Evolutionary conservation across 1,140 invertebrate genomes (phyloP).

Genomic region (Ooceraea biroi): DNA sequence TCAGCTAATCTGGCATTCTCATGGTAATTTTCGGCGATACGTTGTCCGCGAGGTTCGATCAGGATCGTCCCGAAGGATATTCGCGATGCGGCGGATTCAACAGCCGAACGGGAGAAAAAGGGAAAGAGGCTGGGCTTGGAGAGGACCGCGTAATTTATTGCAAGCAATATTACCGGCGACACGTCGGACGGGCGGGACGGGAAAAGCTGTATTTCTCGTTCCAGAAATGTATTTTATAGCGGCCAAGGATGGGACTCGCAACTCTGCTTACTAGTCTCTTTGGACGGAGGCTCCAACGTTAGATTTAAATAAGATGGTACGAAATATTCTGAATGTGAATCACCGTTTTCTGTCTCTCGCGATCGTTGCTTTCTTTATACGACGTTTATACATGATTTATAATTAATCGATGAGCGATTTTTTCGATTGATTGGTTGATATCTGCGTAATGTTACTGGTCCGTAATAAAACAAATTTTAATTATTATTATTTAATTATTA

Average conservation of each 20-base stretch:
- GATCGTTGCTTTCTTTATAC: constrained; percentile 23
- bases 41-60: constrained; percentile 31
- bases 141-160: constrained; percentile 70
- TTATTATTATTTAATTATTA: no score
- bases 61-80: constrained; percentile 52
- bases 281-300: not conserved
- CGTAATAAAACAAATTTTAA: constrained; percentile 3
- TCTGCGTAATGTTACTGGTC: not conserved
- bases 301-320: constrained; percentile 64
- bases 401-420: not conserved
- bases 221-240: constrained; percentile 61
- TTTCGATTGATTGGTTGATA: not conserved
- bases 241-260: constrained; percentile 20
- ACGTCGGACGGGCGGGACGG: constrained; percentile 19
- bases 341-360: not conserved
- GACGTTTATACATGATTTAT: not conserved
- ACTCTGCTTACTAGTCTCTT: constrained; percentile 28
- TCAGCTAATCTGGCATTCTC: constrained; percentile 49
- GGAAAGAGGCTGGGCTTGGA: not conserved
- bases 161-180: constrained; percentile 69
- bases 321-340: not conserved
- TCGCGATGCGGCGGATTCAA: constrained; percentile 20
- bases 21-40: constrained; percentile 68
- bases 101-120: not conserved
- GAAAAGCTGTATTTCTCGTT: constrained; percentile 24